Base-by-base conservation (phyloP, 2,888 invertebrate genomes). In the Amphipyra tragopoginis region DNA sequence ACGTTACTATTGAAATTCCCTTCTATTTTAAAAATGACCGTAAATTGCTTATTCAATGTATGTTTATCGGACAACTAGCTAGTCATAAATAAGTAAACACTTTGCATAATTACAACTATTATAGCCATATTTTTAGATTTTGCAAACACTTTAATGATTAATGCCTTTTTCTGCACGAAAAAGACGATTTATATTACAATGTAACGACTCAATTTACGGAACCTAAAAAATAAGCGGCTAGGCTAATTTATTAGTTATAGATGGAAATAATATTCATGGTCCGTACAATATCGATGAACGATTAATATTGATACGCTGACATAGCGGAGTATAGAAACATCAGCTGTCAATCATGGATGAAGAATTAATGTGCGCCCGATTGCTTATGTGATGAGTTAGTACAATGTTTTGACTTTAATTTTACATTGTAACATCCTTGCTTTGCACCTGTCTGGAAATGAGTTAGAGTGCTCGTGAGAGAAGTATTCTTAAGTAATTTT, bases 281-380 rank as follows among this genome's bases (percentile, higher is more conserved):
- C 9, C 34, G 66, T 67, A 72, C 67, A 59, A 68, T 72, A 72
- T 72, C 39, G 82, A 77, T 74, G 72, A 81, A 80, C 84, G 81
- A 87, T 85, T 85, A 82, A 85, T 85, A 82, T 83, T 79, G 78
- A 80, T 79, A 51, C 72, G 78, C 77, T 81, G 82, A 76, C 75
- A 72, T 73, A 38, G 70, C 63, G 72, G 65, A 73, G 76, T 82
- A 89, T 90, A 86, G 87, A 89, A 81, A 86, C 85, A 89, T 90
- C 89, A 89, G 56, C 82, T 85, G 90, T 88, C 90, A 89, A 83
- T 90, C 89, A 84, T 44, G 52, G 47, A 75, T 85, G 86, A 88
- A 77, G 83, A 83, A 90, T 89, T 82, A 84, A 87, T 80, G 73
- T 65, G 54, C 61, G 71, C 61, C 71, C 72, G 80, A 81, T 81